A percentile compares a stretch with the other conserved stretches of the same genome.
phyloP scores from a whole-genome alignment of 2,888 invertebrate species.

The Isotomurus palustris region DNA sequence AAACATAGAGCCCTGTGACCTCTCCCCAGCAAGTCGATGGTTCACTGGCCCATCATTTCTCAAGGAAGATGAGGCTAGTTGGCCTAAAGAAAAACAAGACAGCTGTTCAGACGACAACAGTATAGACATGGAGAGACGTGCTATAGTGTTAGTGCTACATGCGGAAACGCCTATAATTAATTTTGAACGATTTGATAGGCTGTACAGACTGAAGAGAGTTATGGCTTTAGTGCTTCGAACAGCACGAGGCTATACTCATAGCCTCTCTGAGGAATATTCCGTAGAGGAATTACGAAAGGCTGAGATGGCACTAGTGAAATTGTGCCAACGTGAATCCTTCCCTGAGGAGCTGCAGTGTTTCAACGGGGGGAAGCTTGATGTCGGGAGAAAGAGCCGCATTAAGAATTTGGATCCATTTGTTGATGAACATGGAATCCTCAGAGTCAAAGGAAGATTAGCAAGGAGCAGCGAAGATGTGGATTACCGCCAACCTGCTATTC shows the following conservation, averaged over 20 bases:
- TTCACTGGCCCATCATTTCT: slow-evolving; percentile 40
- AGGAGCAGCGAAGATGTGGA: background rate
- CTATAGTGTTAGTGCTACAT: background rate
- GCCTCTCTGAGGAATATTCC: too few species aligned
- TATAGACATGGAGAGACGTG: background rate
- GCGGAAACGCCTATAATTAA: background rate
- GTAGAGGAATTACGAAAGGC: background rate
- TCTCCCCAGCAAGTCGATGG: slow-evolving; percentile 27
- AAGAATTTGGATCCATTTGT: slow-evolving; percentile 5
- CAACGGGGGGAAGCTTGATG: background rate
- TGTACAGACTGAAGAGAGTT: background rate
- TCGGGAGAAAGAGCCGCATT: background rate
- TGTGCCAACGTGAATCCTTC: slow-evolving; percentile 9
- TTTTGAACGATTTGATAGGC: background rate
- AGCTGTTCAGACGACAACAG: background rate
- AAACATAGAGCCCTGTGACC: slow-evolving; percentile 4
- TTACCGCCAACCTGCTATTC: slow-evolving; percentile 9
- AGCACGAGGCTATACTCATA: background rate
- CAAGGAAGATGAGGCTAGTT: slow-evolving; percentile 3
- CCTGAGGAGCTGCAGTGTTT: slow-evolving; percentile 7
- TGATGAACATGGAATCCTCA: background rate
- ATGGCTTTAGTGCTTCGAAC: background rate
- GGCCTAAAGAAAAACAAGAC: slow-evolving; percentile 27
- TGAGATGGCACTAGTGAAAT: background rate
- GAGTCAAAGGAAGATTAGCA: slow-evolving; percentile 1